These are phyloP conservation scores for Phocides pigmalion DNA, from an alignment of 1,140 invertebrate species.

Conservation along the genomic window DNA sequence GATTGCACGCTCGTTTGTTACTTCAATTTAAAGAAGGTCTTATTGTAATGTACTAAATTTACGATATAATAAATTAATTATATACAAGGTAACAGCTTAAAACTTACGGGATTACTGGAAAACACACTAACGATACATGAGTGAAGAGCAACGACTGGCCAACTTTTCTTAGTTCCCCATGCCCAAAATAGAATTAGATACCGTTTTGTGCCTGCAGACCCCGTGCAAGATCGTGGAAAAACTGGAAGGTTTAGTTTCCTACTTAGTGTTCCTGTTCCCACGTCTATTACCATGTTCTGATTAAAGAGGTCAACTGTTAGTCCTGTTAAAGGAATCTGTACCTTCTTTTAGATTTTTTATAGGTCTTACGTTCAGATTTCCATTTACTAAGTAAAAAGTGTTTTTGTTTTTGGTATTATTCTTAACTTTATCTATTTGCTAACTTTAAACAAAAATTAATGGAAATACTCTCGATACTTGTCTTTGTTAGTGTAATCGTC, in stretches of 20 bases:
- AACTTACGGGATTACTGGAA: neutral
- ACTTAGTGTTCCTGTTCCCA: neutral
- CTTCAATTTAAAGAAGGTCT: too few species aligned
- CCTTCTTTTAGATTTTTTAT: neutral
- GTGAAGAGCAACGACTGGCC: neutral
- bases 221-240: constrained; percentile 6
- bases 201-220: constrained; percentile 9
- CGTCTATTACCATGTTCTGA: constrained; percentile 5
- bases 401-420: neutral
- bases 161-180: neutral
- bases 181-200: constrained; percentile 16
- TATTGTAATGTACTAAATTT: too few species aligned
- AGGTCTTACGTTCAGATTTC: neutral
- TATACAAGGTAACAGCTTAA: too few species aligned
- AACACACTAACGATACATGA: constrained; percentile 2
- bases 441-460: neutral
- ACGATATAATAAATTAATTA: too few species aligned
- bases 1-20: too few species aligned
- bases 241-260: constrained; percentile 5
- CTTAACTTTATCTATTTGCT: neutral
- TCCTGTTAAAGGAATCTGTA: neutral
- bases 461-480: neutral
- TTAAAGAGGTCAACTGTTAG: constrained; percentile 13
- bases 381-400: too few species aligned
- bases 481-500: too few species aligned